These are phyloP conservation scores for Rhabdomys pumilio DNA, from an alignment of 2,797 vertebrate genomes.

Conservation along the genomic window DNA sequence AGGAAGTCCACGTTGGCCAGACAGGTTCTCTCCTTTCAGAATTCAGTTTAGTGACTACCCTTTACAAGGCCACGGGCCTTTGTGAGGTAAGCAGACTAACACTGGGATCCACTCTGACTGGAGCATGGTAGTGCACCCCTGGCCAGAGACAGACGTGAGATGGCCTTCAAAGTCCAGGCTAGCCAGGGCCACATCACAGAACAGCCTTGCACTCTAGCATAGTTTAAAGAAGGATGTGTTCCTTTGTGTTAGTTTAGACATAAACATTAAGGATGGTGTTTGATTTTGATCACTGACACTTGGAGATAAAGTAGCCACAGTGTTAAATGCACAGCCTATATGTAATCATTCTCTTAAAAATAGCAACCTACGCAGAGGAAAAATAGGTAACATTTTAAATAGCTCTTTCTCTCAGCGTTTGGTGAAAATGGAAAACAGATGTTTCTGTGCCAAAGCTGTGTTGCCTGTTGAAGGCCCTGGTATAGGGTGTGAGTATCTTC, in stretches of 20 bases:
- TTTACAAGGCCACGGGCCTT: constrained; percentile 12
- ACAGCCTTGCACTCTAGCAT: not conserved
- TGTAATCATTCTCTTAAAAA: constrained; percentile 54
- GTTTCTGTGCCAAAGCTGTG: not conserved
- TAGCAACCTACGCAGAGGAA: constrained; percentile 4
- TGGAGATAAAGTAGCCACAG: constrained; percentile 17
- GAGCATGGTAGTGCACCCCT: not conserved
- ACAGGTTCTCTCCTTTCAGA: not conserved
- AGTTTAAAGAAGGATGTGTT: not conserved
- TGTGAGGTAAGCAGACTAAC: not conserved
- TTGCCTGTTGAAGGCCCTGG: not conserved
- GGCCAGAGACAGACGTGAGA: not conserved
- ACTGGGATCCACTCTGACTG: not conserved
- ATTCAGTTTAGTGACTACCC: constrained; percentile 24
- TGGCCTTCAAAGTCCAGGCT: not conserved
- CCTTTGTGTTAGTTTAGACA: not conserved
- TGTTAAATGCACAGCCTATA: constrained; percentile 61
- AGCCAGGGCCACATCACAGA: not conserved
- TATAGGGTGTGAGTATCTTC: not conserved
- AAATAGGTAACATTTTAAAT: constrained; percentile 34
- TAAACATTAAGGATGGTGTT: constrained; percentile 25
- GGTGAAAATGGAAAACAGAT: constrained; percentile 32
- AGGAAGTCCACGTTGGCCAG: not conserved
- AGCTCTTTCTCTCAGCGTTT: not conserved
- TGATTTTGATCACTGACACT: constrained; percentile 49